Conservation (phyloP, 2,113 vertebrate species). For the Oncorhynchus mykiss region DNA sequence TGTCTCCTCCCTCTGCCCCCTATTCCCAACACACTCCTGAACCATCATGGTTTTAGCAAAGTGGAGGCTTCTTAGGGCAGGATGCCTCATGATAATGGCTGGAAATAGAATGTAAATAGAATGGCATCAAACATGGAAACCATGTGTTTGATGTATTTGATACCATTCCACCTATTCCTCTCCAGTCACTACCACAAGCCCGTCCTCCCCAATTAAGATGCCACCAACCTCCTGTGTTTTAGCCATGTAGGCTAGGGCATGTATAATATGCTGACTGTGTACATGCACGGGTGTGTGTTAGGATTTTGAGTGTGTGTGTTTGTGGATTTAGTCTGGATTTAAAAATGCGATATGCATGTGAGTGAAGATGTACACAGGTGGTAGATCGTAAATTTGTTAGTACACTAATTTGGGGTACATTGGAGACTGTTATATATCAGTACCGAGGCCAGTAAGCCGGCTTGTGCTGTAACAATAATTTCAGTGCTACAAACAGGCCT, state of each 20-base stretch:
- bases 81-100: too few relatives aligned
- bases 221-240: too few relatives aligned
- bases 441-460: conserved; percentile 50
- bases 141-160: too few relatives aligned
- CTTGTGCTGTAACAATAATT: conserved; percentile 64
- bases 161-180: too few relatives aligned
- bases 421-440: conserved; percentile 56
- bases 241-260: too few relatives aligned
- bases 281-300: too few relatives aligned
- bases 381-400: conserved; percentile 44
- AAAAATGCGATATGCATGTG: not conserved
- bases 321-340: not conserved
- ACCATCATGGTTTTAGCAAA: conserved; percentile 14
- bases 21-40: conserved; percentile 45
- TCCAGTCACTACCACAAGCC: too few relatives aligned
- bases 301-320: not conserved
- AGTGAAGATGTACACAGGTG: not conserved
- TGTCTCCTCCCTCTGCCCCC: conserved; percentile 42
- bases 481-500: conserved; percentile 61
- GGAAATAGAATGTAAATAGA: too few relatives aligned
- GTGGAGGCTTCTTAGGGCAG: too few relatives aligned
- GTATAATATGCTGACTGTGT: too few relatives aligned
- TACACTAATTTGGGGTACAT: conserved; percentile 53
- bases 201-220: too few relatives aligned
- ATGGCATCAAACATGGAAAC: too few relatives aligned